Evolutionary conservation across 2,113 vertebrate genomes (phyloP).

Genomic region (Anoplopoma fimbria): DNA sequence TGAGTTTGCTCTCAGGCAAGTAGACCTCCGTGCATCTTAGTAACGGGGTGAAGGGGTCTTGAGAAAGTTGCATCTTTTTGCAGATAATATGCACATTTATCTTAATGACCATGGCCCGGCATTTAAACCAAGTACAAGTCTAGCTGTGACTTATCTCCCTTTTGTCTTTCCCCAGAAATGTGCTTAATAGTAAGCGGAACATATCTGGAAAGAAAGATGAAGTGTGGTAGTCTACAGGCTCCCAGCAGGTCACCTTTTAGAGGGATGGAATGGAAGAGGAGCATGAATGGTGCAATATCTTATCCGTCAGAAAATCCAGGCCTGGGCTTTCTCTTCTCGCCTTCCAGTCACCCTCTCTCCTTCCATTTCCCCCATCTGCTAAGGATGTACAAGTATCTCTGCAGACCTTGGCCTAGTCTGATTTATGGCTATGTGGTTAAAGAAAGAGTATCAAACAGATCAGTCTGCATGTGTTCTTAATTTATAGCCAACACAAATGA

Average conservation of each 20-base stretch:
- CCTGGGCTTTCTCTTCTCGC: slow-evolving; percentile 62
- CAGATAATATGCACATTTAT: slow-evolving; percentile 48
- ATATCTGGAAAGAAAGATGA: slow-evolving; percentile 53
- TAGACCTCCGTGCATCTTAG: slow-evolving; percentile 1
- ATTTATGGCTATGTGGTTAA: slow-evolving; percentile 77
- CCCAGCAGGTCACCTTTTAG: slow-evolving; percentile 49
- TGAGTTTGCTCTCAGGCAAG: slow-evolving; percentile 23
- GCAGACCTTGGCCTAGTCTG: slow-evolving; percentile 63
- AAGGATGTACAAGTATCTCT: slow-evolving; percentile 66
- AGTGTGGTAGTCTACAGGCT: slow-evolving; percentile 56
- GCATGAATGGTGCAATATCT: slow-evolving; percentile 56
- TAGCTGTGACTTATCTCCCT: slow-evolving; percentile 31
- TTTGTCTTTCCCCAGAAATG: slow-evolving; percentile 25
- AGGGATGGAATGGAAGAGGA: slow-evolving; percentile 42
- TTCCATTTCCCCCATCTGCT: slow-evolving; percentile 56
- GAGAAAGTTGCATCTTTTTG: slow-evolving; percentile 26
- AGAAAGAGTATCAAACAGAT: slow-evolving; percentile 76
- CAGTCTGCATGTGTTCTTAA: slow-evolving; percentile 84
- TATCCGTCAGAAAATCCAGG: slow-evolving; percentile 56
- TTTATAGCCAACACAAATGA: slow-evolving; percentile 83
- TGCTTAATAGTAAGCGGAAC: slow-evolving; percentile 39
- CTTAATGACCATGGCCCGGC: slow-evolving; percentile 23
- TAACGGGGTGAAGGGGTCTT: neutral
- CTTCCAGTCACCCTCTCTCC: slow-evolving; percentile 51
- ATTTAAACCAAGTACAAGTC: slow-evolving; percentile 39